Percentiles rank a stretch among this genome's conserved stretches.
Conservation (phyloP, 2,797 vertebrate genomes). For the Xiphophorus birchmanni region DNA sequence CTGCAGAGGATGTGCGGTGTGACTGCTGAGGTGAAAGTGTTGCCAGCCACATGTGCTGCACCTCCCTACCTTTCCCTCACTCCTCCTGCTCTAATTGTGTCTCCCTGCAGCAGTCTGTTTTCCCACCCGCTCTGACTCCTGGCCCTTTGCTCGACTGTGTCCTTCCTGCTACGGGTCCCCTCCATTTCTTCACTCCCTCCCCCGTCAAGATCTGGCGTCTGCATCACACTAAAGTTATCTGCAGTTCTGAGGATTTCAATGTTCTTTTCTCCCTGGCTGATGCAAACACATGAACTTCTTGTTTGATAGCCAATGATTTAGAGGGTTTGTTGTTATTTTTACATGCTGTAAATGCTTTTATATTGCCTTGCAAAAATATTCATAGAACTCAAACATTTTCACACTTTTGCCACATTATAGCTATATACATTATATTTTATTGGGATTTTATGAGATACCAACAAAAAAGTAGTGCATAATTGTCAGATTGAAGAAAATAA, state of each 20-base stretch:
- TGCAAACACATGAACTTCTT: background rate
- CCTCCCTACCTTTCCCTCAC: slow-evolving; percentile 35
- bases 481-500: background rate
- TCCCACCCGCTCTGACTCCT: slow-evolving; percentile 43
- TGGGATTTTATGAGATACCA: background rate
- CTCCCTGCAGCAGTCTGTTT: slow-evolving; percentile 31
- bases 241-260: background rate
- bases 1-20: slow-evolving; percentile 66
- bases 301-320: background rate
- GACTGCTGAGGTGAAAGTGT: slow-evolving; percentile 62
- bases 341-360: background rate
- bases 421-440: background rate
- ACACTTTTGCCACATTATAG: background rate
- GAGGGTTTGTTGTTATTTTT: background rate
- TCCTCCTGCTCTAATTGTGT: slow-evolving; percentile 54
- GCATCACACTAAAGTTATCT: background rate
- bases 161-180: slow-evolving; percentile 55
- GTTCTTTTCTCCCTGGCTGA: background rate
- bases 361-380: background rate
- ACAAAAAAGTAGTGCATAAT: background rate
- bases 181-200: slow-evolving; percentile 29
- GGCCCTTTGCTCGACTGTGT: slow-evolving; percentile 44
- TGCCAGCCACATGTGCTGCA: slow-evolving; percentile 58
- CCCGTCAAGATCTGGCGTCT: background rate
- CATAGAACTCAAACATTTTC: background rate